Conservation (phyloP, 2,888 invertebrate genomes). For the Sarcophaga carnaria region DNA sequence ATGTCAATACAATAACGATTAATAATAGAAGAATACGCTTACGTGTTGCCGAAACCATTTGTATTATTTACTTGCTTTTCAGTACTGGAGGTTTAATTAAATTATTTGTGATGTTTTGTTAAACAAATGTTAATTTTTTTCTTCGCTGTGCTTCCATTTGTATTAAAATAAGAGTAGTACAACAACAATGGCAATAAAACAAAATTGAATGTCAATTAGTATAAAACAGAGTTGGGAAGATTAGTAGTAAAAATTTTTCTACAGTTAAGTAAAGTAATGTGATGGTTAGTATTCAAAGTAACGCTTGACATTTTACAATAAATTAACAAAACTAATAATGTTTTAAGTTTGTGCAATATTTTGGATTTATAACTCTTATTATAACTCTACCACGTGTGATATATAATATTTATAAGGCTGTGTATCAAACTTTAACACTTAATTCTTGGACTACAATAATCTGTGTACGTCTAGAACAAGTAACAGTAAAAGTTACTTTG, state of each 20-base stretch:
- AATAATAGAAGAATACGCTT: constrained; percentile 74
- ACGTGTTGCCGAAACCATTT: constrained; percentile 75
- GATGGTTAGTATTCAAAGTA: neutral
- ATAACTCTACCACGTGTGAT: too few species aligned
- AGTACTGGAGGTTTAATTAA: constrained; percentile 20
- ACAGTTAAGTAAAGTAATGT: neutral
- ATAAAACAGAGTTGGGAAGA: neutral
- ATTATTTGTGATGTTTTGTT: constrained; percentile 8
- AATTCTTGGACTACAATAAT: too few species aligned
- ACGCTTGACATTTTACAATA: too few species aligned
- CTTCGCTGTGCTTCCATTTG: neutral
- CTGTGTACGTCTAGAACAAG: too few species aligned
- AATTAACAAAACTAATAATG: too few species aligned
- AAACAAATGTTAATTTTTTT: constrained; percentile 44
- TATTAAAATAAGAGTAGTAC: neutral
- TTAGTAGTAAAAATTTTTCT: neutral
- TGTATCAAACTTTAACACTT: too few species aligned
- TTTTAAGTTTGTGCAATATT: too few species aligned
- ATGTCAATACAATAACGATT: constrained; percentile 65
- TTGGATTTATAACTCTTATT: too few species aligned
- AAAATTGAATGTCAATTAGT: constrained; percentile 16
- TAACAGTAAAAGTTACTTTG: too few species aligned
- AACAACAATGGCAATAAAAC: neutral
- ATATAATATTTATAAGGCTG: too few species aligned
- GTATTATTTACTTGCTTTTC: constrained; percentile 9